These are phyloP conservation scores for Ectropis grisescens DNA, from an alignment of 1,140 invertebrate species.

Conservation along the genomic window DNA sequence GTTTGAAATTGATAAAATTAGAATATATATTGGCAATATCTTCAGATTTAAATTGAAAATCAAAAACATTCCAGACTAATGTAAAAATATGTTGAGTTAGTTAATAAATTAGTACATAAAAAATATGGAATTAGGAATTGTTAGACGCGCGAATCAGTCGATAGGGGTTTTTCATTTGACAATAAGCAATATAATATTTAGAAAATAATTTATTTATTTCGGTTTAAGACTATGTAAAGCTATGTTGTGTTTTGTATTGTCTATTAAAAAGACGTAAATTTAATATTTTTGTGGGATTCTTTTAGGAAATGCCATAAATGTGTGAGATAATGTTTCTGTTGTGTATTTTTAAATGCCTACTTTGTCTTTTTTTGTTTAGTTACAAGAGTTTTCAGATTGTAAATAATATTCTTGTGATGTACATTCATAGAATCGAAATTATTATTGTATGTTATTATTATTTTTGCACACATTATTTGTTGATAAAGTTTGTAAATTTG, in stretches of 20 bases:
- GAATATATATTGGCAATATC: too few species aligned
- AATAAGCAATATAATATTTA: slow-evolving; percentile 58
- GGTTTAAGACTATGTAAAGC: slow-evolving; percentile 64
- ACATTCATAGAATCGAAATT: slow-evolving; percentile 32
- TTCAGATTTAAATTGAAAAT: too few species aligned
- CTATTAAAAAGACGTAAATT: slow-evolving; percentile 51
- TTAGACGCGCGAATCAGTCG: too few species aligned
- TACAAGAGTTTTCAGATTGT: slow-evolving; percentile 32
- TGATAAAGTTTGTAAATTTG: slow-evolving; percentile 15
- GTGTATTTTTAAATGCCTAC: slow-evolving; percentile 37
- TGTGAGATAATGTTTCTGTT: slow-evolving; percentile 60
- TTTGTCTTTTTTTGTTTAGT: slow-evolving; percentile 28
- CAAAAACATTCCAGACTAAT: too few species aligned
- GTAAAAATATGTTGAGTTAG: too few species aligned
- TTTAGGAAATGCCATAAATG: slow-evolving; percentile 57
- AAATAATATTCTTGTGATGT: slow-evolving; percentile 49
- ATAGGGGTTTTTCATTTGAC: slow-evolving; percentile 52
- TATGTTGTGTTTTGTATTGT: slow-evolving; percentile 64
- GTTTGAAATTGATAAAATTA: too few species aligned
- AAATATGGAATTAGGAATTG: too few species aligned
- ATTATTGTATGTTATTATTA: slow-evolving; percentile 15
- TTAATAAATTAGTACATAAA: too few species aligned
- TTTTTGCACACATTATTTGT: neutral
- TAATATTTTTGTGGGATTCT: slow-evolving; percentile 42
- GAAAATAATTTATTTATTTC: slow-evolving; percentile 66